A percentile compares a stretch with the other conserved stretches of the same genome.
Evolutionary conservation across 2,797 vertebrate genomes (phyloP).

Genomic region (Thunnus albacares): DNA sequence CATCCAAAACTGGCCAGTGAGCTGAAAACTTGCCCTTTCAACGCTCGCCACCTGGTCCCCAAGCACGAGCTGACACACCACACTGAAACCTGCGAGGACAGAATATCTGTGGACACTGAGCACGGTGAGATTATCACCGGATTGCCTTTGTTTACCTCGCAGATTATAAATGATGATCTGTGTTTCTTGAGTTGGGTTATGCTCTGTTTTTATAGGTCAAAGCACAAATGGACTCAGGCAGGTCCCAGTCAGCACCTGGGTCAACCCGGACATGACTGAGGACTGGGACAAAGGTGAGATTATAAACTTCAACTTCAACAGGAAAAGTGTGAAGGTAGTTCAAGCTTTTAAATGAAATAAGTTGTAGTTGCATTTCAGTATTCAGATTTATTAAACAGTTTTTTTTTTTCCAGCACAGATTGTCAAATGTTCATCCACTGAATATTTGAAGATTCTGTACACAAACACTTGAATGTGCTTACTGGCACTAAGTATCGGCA

Average conservation of each 20-base stretch:
- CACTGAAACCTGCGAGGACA: conserved; percentile 87
- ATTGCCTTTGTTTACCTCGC: not conserved
- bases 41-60: conserved; percentile 90
- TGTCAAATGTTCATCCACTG: no score
- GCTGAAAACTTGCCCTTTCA: conserved; percentile 91
- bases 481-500: no score
- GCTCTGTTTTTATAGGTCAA: conserved; percentile 42
- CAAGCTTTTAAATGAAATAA: no score
- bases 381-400: no score
- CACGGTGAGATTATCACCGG: conserved; percentile 51
- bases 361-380: no score
- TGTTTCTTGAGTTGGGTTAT: not conserved
- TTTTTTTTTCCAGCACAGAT: no score
- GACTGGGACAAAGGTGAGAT: conserved; percentile 89
- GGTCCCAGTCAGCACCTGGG: conserved; percentile 85
- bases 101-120: conserved; percentile 35
- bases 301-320: not conserved
- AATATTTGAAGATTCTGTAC: no score
- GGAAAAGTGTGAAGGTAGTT: no score
- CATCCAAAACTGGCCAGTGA: conserved; percentile 88
- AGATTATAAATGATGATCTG: not conserved
- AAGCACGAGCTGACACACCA: conserved; percentile 87
- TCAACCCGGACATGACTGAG: conserved; percentile 82
- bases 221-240: conserved; percentile 43
- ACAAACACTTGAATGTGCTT: no score